Evolutionary conservation across 2,797 vertebrate genomes (phyloP), one percentile per base, ranked within the genome.

Genomic region (Danio tinwini): DNA sequence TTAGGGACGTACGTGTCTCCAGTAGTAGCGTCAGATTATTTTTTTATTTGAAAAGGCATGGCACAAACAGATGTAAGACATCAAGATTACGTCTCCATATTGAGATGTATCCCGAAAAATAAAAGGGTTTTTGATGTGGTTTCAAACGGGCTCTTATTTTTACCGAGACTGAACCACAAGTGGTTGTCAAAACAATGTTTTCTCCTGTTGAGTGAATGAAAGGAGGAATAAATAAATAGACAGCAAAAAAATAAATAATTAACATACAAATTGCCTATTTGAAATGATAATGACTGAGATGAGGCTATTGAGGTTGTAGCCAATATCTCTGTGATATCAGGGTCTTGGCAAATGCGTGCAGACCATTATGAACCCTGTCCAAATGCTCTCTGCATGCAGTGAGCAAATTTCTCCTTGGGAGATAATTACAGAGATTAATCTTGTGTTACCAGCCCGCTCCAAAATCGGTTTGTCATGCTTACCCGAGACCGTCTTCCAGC

Each of bases 391-490:
- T 61, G 70, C 75, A 85, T 87, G 81, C 86, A 84, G 76, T 67
- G 81, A 80, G 59, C 82, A 79, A 81, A 84, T 82, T 64, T 87
- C 82, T 90, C 86, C 78, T 89, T 81, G 74, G 85, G 85, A 91
- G 85, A 87, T 90, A 92, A 92, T 92, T 92, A 91, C 85, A 89
- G 84, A 89, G 89, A 92, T 92, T 93, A 90, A 92, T 93, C 89
- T 91, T 83, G 82, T 89, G 87, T 91, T 91, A 87, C 87, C 85
- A 61, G 78, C 88, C 90, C 88, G 87, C 80, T 91, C 86, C 74
- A 88, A 92, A 90, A 92, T 93, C 89, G 88, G 85, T 93, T 92
- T 87, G 90, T 91, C 91, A 92, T 90, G 92, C 89, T 90, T 90
- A 88, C 88, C 88, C 91, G 91, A 89, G 89, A 84, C 89, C 87